Percentiles rank a stretch among this genome's conserved stretches.
Conservation (phyloP, 1,140 invertebrate genomes). For the Cephus cinctus region DNA sequence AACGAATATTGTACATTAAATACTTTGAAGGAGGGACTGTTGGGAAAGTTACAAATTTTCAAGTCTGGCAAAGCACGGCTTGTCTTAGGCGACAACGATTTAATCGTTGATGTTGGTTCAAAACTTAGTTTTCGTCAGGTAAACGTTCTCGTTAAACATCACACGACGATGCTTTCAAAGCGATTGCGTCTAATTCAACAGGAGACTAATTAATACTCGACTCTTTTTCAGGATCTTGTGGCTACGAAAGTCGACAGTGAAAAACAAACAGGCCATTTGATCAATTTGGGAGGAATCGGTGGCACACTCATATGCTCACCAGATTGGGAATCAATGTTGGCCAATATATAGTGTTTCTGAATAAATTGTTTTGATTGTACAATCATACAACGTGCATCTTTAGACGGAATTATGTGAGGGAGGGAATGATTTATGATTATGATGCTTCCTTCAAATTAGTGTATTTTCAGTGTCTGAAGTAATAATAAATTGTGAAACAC, state of each 20-base stretch:
- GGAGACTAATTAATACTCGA: conserved; percentile 8
- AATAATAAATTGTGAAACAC: background rate
- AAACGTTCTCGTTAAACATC: conserved; percentile 9
- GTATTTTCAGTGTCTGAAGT: conserved; percentile 23
- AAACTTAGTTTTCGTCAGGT: conserved; percentile 44
- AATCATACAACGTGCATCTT: background rate
- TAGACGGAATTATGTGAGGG: background rate
- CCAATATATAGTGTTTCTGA: conserved; percentile 1
- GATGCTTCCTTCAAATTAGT: conserved; percentile 19
- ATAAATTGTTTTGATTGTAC: background rate
- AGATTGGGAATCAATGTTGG: conserved; percentile 43
- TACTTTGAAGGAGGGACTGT: conserved; percentile 40
- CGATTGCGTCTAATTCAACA: background rate
- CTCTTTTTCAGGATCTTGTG: conserved; percentile 44
- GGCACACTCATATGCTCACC: conserved; percentile 43
- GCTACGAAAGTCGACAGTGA: conserved; percentile 39
- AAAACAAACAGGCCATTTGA: conserved; percentile 36
- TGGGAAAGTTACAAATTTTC: conserved; percentile 50
- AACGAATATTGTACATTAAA: conserved; percentile 32
- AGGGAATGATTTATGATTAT: conserved; percentile 6
- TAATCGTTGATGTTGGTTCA: conserved; percentile 42
- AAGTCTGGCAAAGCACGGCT: conserved; percentile 46
- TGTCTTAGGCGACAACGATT: conserved; percentile 41
- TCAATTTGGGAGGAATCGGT: conserved; percentile 45
- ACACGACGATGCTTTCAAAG: too few species aligned